phyloP scores from a whole-genome alignment of 2,797 vertebrate species.

The Petrocephalus schoutedeni region DNA sequence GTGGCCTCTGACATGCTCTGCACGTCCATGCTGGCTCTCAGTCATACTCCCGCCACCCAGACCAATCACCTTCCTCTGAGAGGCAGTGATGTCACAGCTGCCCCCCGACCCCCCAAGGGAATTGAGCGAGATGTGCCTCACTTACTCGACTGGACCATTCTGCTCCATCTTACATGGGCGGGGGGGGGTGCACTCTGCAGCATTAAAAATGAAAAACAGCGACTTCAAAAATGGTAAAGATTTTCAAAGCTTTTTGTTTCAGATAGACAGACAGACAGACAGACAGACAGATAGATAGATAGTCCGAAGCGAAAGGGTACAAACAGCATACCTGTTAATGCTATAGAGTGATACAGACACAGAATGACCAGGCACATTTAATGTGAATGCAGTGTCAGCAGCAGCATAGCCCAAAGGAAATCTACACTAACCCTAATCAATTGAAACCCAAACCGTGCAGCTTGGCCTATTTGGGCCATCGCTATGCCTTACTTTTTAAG shows the following conservation, averaged over 20 bases:
- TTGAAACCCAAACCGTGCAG: conserved; percentile 35
- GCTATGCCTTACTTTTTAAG: neutral
- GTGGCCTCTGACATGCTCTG: neutral
- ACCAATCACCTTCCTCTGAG: neutral
- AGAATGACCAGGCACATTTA: neutral
- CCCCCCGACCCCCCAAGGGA: neutral
- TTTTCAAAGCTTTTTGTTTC: neutral
- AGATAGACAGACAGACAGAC: neutral
- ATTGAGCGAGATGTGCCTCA: neutral
- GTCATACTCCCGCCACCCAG: neutral
- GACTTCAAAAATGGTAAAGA: neutral
- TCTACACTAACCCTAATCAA: conserved; percentile 33
- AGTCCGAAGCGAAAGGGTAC: neutral
- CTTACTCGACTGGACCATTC: conserved; percentile 8
- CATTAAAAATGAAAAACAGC: neutral
- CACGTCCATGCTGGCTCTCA: neutral
- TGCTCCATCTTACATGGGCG: conserved; percentile 4
- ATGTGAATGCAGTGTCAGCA: neutral
- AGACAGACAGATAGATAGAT: neutral
- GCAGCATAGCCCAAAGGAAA: neutral
- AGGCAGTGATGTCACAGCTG: neutral
- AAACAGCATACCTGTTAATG: neutral
- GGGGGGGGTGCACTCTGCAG: neutral
- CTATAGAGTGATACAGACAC: neutral
- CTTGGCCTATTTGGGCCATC: neutral